These are phyloP conservation scores for Ichneumoninae sp. DNA, from an alignment of 2,888 invertebrate species.

Conservation along the genomic window DNA sequence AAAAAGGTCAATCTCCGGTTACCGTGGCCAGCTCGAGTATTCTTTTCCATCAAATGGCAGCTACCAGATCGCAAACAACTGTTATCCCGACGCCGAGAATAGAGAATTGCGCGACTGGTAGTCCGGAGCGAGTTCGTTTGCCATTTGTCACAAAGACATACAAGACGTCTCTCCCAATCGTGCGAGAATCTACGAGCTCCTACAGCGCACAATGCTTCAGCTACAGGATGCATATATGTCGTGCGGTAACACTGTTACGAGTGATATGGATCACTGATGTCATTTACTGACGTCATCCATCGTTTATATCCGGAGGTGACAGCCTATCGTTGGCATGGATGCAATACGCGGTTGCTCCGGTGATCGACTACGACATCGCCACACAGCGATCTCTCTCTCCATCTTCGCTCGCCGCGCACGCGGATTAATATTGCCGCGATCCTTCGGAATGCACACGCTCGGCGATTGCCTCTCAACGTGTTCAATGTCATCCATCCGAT, in stretches of 20 bases:
- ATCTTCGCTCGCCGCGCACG: slow-evolving; percentile 4
- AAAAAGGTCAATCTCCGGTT: slow-evolving; percentile 5
- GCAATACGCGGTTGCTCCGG: slow-evolving; percentile 73
- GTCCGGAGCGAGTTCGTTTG: neutral
- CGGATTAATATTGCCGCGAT: slow-evolving; percentile 39
- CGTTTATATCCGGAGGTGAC: slow-evolving; percentile 83
- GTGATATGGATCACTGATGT: slow-evolving; percentile 84
- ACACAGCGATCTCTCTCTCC: slow-evolving; percentile 30
- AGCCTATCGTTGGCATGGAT: slow-evolving; percentile 78
- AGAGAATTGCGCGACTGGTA: neutral
- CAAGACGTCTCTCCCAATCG: neutral
- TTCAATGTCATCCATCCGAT: slow-evolving; percentile 62
- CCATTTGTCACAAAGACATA: neutral
- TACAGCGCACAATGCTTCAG: neutral
- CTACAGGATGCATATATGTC: slow-evolving; percentile 7
- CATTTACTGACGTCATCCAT: slow-evolving; percentile 82
- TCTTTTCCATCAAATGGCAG: neutral
- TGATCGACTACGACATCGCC: slow-evolving; percentile 74
- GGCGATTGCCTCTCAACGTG: slow-evolving; percentile 54
- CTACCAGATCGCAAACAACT: neutral
- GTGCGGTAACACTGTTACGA: slow-evolving; percentile 58
- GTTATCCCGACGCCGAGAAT: neutral
- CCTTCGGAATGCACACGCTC: slow-evolving; percentile 59
- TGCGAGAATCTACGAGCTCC: neutral
- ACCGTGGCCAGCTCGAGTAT: neutral